phyloP scores from a whole-genome alignment of 1,140 invertebrate species.

The Caenorhabditis inopinata region DNA sequence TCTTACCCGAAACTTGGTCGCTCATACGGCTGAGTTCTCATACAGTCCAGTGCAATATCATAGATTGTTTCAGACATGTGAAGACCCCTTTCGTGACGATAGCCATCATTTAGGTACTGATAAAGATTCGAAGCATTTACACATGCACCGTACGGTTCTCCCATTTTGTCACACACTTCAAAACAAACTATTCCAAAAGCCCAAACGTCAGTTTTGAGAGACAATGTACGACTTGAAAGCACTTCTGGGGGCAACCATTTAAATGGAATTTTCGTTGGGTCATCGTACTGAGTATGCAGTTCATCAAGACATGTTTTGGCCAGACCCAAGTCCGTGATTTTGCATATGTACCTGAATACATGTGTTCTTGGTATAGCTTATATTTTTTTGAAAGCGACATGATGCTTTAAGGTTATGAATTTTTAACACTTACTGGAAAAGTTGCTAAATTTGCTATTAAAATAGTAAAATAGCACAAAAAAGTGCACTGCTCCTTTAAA shows the following conservation, averaged over 20 bases:
- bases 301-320: constrained; percentile 18
- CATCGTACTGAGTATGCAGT: neutral
- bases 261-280: neutral
- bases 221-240: neutral
- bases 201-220: constrained; percentile 12
- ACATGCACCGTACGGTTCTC: neutral
- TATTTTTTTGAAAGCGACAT: too few relatives aligned
- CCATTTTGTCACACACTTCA: neutral
- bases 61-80: neutral
- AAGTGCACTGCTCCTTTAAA: too few relatives aligned
- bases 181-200: constrained; percentile 2
- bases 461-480: too few relatives aligned
- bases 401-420: too few relatives aligned
- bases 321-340: neutral
- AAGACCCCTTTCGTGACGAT: neutral
- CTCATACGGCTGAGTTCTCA: neutral
- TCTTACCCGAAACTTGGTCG: neutral
- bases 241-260: constrained; percentile 22
- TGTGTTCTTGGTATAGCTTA: too few relatives aligned
- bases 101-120: constrained; percentile 2
- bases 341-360: constrained; percentile 19
- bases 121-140: neutral
- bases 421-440: too few relatives aligned
- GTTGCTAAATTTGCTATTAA: too few relatives aligned
- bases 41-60: constrained; percentile 5